These are phyloP conservation scores for Vireo griseus DNA, from an alignment of 2,797 vertebrate species.

Conservation along the genomic window DNA sequence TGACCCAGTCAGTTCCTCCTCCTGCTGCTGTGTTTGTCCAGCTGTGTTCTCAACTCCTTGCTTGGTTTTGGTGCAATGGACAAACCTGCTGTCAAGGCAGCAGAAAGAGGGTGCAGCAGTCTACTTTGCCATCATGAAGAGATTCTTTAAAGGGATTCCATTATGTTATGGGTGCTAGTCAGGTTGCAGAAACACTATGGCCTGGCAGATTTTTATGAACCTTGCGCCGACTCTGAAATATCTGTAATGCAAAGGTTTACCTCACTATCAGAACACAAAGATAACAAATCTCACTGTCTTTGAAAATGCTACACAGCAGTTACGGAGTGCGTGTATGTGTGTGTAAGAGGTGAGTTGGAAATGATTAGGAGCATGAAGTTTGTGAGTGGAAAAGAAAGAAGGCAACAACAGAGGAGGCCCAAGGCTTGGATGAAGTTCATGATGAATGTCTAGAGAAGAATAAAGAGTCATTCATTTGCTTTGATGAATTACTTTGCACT, in stretches of 20 bases:
- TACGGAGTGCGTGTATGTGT: background rate
- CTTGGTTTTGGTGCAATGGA: background rate
- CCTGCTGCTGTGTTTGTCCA: slow-evolving; percentile 48
- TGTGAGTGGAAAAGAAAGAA: background rate
- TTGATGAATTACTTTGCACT: background rate
- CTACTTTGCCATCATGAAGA: background rate
- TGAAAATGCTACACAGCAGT: background rate
- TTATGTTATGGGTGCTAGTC: background rate
- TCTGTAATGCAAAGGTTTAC: background rate
- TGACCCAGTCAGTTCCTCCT: slow-evolving; percentile 21
- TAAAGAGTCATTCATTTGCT: background rate
- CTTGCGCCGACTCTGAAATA: background rate
- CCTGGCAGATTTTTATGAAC: background rate
- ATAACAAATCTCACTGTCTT: background rate
- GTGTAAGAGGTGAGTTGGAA: background rate
- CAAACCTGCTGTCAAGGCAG: background rate
- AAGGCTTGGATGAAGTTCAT: background rate
- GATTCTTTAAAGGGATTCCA: background rate
- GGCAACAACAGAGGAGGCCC: background rate
- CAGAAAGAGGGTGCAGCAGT: background rate
- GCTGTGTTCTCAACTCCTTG: background rate
- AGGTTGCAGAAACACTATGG: background rate
- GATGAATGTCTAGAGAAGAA: background rate
- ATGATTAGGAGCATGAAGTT: background rate
- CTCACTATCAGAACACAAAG: background rate